These are phyloP conservation scores for Cheiracanthium punctorium DNA, from an alignment of 2,888 invertebrate genomes.

Conservation along the genomic window DNA sequence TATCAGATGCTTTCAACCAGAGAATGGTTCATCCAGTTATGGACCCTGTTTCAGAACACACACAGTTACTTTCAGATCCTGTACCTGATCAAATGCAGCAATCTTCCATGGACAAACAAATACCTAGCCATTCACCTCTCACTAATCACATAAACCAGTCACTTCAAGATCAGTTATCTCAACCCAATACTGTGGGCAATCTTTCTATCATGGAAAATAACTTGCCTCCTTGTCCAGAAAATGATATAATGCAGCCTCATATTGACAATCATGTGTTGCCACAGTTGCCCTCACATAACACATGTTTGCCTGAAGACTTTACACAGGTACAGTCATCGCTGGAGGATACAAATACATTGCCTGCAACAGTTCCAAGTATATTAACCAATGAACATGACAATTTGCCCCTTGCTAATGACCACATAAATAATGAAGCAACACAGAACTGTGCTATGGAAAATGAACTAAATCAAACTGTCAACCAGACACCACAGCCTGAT, in stretches of 20 bases:
- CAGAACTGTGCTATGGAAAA: background rate
- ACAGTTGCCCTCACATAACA: too few relatives aligned
- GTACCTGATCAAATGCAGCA: conserved; percentile 42
- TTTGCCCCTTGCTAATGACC: background rate
- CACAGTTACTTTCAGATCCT: conserved; percentile 2
- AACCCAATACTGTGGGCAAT: background rate
- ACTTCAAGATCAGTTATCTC: conserved; percentile 16
- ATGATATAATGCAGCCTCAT: background rate
- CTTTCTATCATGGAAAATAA: background rate
- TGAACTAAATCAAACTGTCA: background rate
- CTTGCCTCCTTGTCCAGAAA: background rate
- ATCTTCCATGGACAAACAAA: conserved; percentile 11
- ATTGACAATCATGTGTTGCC: background rate
- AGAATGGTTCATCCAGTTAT: conserved; percentile 26
- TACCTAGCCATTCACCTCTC: conserved; percentile 6
- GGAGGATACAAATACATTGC: background rate
- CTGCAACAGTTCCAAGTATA: background rate
- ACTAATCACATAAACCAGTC: background rate
- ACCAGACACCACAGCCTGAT: background rate
- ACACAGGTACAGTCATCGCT: too few relatives aligned
- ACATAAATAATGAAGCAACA: background rate
- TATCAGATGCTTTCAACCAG: background rate
- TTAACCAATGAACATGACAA: background rate
- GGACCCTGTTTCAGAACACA: conserved; percentile 49
- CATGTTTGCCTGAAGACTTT: conserved; percentile 12